Conservation (phyloP, 2,113 vertebrate genomes). For the Stomatorhinus ivindoensis region DNA sequence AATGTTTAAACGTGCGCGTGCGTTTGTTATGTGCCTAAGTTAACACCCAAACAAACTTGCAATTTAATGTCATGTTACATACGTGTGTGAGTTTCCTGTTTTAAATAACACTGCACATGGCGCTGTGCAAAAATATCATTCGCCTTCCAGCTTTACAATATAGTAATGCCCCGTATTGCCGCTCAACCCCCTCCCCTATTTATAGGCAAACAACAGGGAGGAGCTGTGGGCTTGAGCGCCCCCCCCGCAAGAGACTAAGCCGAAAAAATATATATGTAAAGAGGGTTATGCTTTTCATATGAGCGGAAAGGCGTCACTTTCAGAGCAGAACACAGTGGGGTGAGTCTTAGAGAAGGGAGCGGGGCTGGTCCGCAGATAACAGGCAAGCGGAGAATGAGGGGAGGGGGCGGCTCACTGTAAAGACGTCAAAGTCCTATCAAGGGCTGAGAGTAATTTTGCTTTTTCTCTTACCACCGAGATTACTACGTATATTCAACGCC, state of each 20-base stretch:
- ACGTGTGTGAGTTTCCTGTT: not conserved
- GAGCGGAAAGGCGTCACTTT: constrained; percentile 8
- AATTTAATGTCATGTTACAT: not conserved
- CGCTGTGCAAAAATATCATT: not conserved
- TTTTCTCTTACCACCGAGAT: not conserved
- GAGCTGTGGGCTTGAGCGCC: not conserved
- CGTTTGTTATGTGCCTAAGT: not conserved
- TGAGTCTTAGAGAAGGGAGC: not conserved
- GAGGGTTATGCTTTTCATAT: not conserved
- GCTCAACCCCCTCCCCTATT: not conserved
- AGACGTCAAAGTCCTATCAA: not conserved
- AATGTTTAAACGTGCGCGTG: not conserved
- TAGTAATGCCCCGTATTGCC: not conserved
- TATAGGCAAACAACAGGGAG: constrained; percentile 6
- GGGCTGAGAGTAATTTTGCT: not conserved
- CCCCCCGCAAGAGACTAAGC: not conserved
- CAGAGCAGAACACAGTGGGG: not conserved
- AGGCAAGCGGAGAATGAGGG: not conserved
- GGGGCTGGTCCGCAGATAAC: constrained; percentile 10
- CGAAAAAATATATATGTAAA: not conserved
- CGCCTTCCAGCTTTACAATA: not conserved
- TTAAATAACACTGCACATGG: not conserved
- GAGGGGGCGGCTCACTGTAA: not conserved
- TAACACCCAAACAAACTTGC: not conserved
- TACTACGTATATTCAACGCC: not conserved